Evolutionary conservation across 2,888 invertebrate genomes (phyloP).

Genomic region (Penaeus monodon): DNA sequence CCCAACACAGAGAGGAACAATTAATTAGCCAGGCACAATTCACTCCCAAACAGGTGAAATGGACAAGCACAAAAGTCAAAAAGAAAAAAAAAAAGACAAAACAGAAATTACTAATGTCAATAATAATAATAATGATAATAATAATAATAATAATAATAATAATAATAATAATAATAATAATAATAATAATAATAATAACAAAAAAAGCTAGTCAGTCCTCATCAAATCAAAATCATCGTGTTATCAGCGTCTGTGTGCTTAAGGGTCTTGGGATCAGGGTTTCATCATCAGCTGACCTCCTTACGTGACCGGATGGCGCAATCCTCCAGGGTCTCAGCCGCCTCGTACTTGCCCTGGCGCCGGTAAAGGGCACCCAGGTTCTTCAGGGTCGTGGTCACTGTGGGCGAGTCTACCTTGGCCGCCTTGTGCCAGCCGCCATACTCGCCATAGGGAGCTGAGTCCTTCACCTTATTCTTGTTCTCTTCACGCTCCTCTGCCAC

Average conservation of each 20-base stretch:
- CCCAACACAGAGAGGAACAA: too few relatives aligned
- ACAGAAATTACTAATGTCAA: too few relatives aligned
- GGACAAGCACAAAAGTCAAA: too few relatives aligned
- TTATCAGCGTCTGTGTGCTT: background rate
- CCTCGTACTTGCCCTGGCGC: constrained; percentile 98
- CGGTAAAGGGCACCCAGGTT: constrained; percentile 98
- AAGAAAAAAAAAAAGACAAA: too few relatives aligned
- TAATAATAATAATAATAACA: background rate
- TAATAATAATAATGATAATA: background rate
- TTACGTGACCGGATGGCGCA: constrained; percentile 96
- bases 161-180: background rate
- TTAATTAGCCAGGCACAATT: too few relatives aligned
- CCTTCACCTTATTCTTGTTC: constrained; percentile 89
- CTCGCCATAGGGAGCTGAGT: constrained; percentile 90
- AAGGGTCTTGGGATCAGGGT: background rate
- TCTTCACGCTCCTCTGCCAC: constrained; percentile 99
- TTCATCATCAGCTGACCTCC: constrained; percentile 77
- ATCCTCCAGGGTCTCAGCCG: constrained; percentile 98
- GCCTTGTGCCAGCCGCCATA: constrained; percentile 98
- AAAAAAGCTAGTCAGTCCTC: background rate
- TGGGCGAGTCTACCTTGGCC: constrained; percentile 96
- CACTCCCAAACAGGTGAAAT: too few relatives aligned
- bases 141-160: background rate
- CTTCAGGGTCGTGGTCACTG: constrained; percentile 97
- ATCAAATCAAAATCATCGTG: background rate